Percentiles rank a stretch among this genome's conserved stretches.
These are phyloP conservation scores for Vollenhovia emeryi DNA, from an alignment of 1,140 invertebrate genomes.

Conservation along the genomic window DNA sequence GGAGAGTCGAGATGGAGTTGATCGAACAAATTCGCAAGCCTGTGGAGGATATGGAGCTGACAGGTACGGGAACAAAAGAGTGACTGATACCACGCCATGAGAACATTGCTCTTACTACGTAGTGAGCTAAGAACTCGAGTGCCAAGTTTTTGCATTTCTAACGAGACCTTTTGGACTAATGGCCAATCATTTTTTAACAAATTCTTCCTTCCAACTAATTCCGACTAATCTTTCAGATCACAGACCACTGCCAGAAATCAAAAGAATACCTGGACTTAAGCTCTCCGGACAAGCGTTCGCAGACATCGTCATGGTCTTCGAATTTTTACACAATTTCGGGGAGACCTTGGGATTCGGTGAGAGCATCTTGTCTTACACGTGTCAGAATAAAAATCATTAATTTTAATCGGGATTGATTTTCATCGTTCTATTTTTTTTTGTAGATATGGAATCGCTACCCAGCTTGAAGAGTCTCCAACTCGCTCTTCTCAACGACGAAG, in stretches of 20 bases:
- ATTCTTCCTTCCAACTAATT: background rate
- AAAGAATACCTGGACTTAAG: slow-evolving; percentile 92
- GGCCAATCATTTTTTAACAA: background rate
- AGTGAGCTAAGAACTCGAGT: background rate
- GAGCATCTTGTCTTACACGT: slow-evolving; percentile 64
- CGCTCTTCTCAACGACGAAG: slow-evolving; percentile 93
- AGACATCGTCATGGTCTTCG: slow-evolving; percentile 96
- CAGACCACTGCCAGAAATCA: slow-evolving; percentile 90
- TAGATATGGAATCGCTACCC: slow-evolving; percentile 95
- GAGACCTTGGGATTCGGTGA: slow-evolving; percentile 96
- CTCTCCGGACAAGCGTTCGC: slow-evolving; percentile 95
- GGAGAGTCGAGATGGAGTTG: slow-evolving; percentile 93
- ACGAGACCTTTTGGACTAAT: background rate
- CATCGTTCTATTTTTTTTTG: background rate
- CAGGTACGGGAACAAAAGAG: slow-evolving; percentile 80
- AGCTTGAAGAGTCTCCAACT: slow-evolving; percentile 94
- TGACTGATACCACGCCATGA: slow-evolving; percentile 1
- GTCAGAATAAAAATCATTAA: background rate
- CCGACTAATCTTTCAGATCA: slow-evolving; percentile 85
- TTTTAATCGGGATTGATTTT: background rate
- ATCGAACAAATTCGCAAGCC: slow-evolving; percentile 94
- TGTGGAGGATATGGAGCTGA: slow-evolving; percentile 93
- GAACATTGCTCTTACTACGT: background rate
- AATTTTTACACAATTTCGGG: slow-evolving; percentile 98
- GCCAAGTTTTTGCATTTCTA: background rate